Evolutionary conservation across 1,140 invertebrate species (phyloP).

Genomic region (Ostrea edulis): DNA sequence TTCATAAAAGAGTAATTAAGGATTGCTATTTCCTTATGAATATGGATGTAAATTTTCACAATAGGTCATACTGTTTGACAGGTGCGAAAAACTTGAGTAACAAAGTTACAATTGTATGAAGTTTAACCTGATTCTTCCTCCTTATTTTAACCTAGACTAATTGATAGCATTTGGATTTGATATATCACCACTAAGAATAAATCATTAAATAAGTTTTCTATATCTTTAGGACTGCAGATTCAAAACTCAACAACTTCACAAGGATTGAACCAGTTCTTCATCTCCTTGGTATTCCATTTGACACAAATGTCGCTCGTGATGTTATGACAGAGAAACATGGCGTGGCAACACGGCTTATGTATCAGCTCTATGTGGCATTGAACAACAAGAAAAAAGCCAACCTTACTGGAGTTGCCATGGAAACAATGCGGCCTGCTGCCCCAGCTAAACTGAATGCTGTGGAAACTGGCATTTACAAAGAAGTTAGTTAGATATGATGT

Average conservation of each 20-base stretch:
- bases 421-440: constrained; percentile 78
- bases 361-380: constrained; percentile 79
- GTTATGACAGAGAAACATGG: constrained; percentile 79
- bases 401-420: constrained; percentile 79
- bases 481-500: constrained; percentile 64
- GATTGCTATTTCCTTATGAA: no score
- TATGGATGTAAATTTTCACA: no score
- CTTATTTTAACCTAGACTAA: no score
- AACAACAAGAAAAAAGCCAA: constrained; percentile 79
- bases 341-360: constrained; percentile 76
- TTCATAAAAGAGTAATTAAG: no score
- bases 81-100: no score
- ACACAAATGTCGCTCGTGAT: constrained; percentile 77
- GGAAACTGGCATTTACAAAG: constrained; percentile 77
- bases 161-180: no score
- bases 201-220: neutral
- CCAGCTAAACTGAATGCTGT: constrained; percentile 77
- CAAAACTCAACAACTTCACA: constrained; percentile 80
- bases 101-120: no score
- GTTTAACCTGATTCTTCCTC: no score
- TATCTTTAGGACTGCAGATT: constrained; percentile 74
- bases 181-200: no score
- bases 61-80: no score
- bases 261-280: constrained; percentile 77
- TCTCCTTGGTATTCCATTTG: constrained; percentile 78